These are phyloP conservation scores for Zaprionus tsacasi DNA, from an alignment of 1,140 invertebrate species.

Conservation along the genomic window DNA sequence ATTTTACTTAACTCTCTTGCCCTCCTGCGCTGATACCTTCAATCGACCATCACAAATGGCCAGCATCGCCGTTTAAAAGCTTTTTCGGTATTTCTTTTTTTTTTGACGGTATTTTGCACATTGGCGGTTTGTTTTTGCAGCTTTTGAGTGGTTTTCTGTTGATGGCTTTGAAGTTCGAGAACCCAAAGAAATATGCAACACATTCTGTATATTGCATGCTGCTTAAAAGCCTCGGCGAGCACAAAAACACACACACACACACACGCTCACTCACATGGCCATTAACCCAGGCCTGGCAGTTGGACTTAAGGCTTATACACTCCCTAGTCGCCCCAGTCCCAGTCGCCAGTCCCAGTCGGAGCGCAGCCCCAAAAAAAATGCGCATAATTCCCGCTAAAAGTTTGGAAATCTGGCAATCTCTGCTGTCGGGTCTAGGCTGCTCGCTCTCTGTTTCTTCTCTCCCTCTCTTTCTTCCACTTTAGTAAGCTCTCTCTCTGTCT, in stretches of 20 bases:
- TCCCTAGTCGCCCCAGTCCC: conserved; percentile 46
- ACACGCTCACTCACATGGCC: conserved; percentile 47
- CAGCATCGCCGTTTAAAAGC: not conserved
- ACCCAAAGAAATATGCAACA: conserved; percentile 47
- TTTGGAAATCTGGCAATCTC: conserved; percentile 47
- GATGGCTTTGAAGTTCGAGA: conserved; percentile 68
- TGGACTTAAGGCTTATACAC: conserved; percentile 39
- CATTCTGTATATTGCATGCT: conserved; percentile 47
- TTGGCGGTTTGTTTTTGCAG: conserved; percentile 32
- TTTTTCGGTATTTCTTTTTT: not conserved
- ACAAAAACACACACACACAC: conserved; percentile 38
- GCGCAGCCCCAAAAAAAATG: conserved; percentile 70
- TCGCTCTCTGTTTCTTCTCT: not conserved
- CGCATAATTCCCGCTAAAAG: conserved; percentile 77
- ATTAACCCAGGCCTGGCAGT: conserved; percentile 59
- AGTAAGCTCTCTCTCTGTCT: not conserved
- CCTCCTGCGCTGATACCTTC: not conserved
- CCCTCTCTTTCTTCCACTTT: not conserved
- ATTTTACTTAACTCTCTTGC: not conserved
- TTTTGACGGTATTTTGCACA: conserved; percentile 2
- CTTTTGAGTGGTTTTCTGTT: conserved; percentile 56
- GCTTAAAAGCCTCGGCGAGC: conserved; percentile 62
- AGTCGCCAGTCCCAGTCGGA: conserved; percentile 43
- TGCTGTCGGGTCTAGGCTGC: not conserved
- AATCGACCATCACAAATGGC: not conserved